Base-by-base conservation (phyloP, 35 echinoderm and acorn worm genomes). In the Hemicentrotus pulcherrimus region DNA sequence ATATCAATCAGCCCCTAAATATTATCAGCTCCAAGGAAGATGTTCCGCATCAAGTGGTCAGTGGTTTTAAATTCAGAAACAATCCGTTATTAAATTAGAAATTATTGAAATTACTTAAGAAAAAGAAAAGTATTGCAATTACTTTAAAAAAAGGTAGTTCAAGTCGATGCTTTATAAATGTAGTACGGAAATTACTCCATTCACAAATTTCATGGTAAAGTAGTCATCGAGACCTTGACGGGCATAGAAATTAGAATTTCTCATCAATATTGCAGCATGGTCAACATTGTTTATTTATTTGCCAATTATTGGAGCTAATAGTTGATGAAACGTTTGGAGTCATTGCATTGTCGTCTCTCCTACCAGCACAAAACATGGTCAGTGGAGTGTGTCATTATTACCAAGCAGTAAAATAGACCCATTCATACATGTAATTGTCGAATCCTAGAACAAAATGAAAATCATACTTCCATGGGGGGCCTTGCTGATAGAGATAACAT, bases 221-320 rank as follows among this genome's bases (percentile, higher is more conserved):
- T 78, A 78, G 28, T 28, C 24, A 78, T 22, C 19, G 65, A 78
- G 65, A 28, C 65, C 65, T 78, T 78, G 65, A 8, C 7, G 19
- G 4, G 4, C 22, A 78, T 78, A n/a, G 4, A 78, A 71, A n/a
- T 22, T 22, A 78, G 19, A n/a, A 78, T n/a, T 78, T 78, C 65
- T 6, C 65, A 78, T 78, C 65, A 78, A 78, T 78, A 78, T 78
- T 78, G 65, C 65, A 78, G 22, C 22, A 78, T 78, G 65, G 65
- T 78, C 65, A 78, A 78, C 65, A 78, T 78, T 78, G 65, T 78
- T 78, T 78, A 78, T 78, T 78, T 78, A 78, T 78, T n/a, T 78
- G 65, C 65, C 65, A 78, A 78, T 78, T 78, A 78, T 78, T 78
- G 65, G 65, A 78, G 65, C 65, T 78, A 78, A 78, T 78, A 22